Percentiles rank a stretch among this genome's conserved stretches.
Evolutionary conservation across 1,140 invertebrate genomes (phyloP).

Genomic region (Drosophila willistoni): DNA sequence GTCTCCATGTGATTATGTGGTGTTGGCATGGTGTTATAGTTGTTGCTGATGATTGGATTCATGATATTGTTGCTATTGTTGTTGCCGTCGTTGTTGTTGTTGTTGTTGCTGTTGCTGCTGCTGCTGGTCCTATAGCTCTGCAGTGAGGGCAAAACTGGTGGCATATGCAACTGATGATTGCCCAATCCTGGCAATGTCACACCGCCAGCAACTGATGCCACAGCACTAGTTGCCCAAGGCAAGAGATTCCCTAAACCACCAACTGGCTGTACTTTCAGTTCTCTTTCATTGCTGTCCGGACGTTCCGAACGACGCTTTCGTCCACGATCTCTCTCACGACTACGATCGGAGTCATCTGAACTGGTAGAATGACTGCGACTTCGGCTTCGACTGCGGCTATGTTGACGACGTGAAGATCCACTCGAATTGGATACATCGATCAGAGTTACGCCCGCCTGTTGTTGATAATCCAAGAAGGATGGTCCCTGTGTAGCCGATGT

Average conservation of each 20-base stretch:
- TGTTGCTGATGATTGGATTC: constrained; percentile 27
- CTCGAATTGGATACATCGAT: constrained; percentile 28
- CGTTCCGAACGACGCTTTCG: constrained; percentile 67
- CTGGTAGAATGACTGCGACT: constrained; percentile 67
- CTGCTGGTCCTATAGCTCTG: constrained; percentile 62
- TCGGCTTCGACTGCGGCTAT: constrained; percentile 37
- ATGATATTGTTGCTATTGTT: constrained; percentile 5
- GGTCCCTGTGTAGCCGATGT: constrained; percentile 28
- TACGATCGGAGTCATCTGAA: constrained; percentile 84
- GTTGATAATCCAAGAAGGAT: constrained; percentile 71
- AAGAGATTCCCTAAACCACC: constrained; percentile 1
- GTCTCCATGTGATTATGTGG: neutral
- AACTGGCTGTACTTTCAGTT: constrained; percentile 37
- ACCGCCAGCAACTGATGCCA: constrained; percentile 17
- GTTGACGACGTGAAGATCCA: neutral
- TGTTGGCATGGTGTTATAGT: constrained; percentile 55
- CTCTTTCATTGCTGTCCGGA: constrained; percentile 55
- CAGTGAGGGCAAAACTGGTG: constrained; percentile 39
- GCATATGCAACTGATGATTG: constrained; percentile 9
- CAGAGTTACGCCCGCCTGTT: constrained; percentile 72
- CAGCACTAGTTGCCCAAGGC: constrained; percentile 3
- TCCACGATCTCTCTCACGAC: constrained; percentile 84
- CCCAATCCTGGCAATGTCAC: constrained; percentile 22
- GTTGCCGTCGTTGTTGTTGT: constrained; percentile 23
- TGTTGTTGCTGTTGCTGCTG: constrained; percentile 25